Percentiles rank a stretch among this genome's conserved stretches.
These are phyloP conservation scores for Bovichtus variegatus DNA, from an alignment of 2,797 vertebrate species.

Conservation along the genomic window DNA sequence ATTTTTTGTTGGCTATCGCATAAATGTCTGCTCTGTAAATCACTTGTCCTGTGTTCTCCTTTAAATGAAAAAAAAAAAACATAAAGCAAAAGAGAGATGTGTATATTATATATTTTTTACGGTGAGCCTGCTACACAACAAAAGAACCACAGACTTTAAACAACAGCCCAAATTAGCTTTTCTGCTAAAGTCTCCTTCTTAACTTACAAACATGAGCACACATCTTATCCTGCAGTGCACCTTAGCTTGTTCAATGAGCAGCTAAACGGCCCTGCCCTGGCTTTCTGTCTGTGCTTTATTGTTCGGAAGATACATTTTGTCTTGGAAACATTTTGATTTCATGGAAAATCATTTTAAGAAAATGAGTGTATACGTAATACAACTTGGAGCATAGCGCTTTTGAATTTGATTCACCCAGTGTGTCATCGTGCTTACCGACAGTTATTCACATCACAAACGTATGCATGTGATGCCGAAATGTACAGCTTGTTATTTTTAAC, in stretches of 20 bases:
- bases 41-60: neutral
- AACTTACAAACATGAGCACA: too few relatives aligned
- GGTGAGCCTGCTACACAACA: neutral
- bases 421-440: neutral
- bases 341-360: too few relatives aligned
- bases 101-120: neutral
- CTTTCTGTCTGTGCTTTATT: too few relatives aligned
- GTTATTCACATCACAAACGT: neutral
- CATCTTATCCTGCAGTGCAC: neutral
- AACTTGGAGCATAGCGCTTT: too few relatives aligned
- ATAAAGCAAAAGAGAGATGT: neutral
- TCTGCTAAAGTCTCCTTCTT: neutral
- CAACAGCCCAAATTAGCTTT: neutral
- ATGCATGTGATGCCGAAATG: neutral
- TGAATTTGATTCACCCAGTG: too few relatives aligned
- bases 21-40: neutral
- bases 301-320: too few relatives aligned
- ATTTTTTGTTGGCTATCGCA: neutral
- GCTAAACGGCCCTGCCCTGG: too few relatives aligned
- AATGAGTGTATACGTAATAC: too few relatives aligned
- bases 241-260: neutral
- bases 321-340: too few relatives aligned
- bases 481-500: constrained; percentile 4
- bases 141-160: neutral
- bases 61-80: neutral